Percentiles rank a stretch among this genome's conserved stretches.
Evolutionary conservation across 2,797 vertebrate species (phyloP).

Genomic region (Sebastes hubbsi): DNA sequence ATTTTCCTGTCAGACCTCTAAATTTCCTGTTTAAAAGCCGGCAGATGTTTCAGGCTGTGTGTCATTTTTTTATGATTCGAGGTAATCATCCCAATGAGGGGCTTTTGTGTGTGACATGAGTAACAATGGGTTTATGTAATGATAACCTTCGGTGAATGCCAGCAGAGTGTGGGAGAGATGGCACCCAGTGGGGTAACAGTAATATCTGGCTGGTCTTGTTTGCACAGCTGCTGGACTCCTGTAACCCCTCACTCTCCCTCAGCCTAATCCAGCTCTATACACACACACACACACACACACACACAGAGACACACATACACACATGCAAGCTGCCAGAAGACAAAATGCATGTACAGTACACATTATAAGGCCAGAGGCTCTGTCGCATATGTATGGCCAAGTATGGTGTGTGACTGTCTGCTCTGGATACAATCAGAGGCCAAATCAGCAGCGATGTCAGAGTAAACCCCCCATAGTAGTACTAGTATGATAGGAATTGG

Average conservation of each 20-base stretch:
- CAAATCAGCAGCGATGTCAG: conserved; percentile 10
- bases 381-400: neutral
- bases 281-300: conserved; percentile 13
- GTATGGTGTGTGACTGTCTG: conserved; percentile 15
- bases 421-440: conserved; percentile 20
- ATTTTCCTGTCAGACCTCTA: conserved; percentile 5
- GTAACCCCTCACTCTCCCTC: conserved; percentile 64
- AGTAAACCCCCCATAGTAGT: neutral
- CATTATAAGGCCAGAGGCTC: neutral
- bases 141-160: conserved; percentile 39
- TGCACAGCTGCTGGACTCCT: conserved; percentile 81
- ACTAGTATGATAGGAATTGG: neutral
- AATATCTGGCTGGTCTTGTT: conserved; percentile 77
- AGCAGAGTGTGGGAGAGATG: conserved; percentile 57
- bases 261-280: conserved; percentile 36
- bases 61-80: conserved; percentile 28
- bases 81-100: conserved; percentile 41
- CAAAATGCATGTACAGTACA: conserved; percentile 10
- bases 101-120: conserved; percentile 32
- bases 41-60: conserved; percentile 43
- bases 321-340: neutral
- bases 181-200: conserved; percentile 68
- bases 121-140: conserved; percentile 50
- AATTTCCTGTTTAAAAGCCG: conserved; percentile 18
- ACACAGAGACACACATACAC: conserved; percentile 5